Evolutionary conservation across 2,797 vertebrate genomes (phyloP).

Genomic region (Sebastes ruberrimus): DNA sequence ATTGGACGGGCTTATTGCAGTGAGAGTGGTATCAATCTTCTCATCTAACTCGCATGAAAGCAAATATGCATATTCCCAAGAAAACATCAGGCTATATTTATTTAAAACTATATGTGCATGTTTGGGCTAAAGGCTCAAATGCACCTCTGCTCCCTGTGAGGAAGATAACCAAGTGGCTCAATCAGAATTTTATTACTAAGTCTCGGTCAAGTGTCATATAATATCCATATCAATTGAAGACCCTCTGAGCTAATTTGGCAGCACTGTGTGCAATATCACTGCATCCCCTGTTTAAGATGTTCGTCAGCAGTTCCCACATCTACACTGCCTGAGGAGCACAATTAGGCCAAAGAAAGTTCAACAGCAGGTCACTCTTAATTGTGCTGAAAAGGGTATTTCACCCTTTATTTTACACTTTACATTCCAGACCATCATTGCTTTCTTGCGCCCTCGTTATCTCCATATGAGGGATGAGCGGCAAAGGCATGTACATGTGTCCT

Average conservation of each 20-base stretch:
- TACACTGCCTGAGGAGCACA: constrained; percentile 31
- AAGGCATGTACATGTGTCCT: constrained; percentile 22
- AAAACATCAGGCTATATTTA: not conserved
- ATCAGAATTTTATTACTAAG: constrained; percentile 1
- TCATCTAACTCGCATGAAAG: not conserved
- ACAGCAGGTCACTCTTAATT: constrained; percentile 50
- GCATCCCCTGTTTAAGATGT: constrained; percentile 15
- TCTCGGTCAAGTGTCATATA: not conserved
- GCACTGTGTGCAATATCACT: constrained; percentile 4
- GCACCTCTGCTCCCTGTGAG: not conserved
- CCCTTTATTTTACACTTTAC: constrained; percentile 41
- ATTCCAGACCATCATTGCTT: constrained; percentile 23
- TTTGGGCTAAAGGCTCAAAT: not conserved
- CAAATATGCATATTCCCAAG: not conserved
- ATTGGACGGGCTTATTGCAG: too few relatives aligned
- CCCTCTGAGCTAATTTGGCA: constrained; percentile 5
- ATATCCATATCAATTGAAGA: not conserved
- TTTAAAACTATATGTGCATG: not conserved
- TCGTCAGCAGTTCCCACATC: constrained; percentile 46
- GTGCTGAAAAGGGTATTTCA: constrained; percentile 20
- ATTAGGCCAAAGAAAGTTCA: constrained; percentile 38
- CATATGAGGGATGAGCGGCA: not conserved
- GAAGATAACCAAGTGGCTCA: not conserved
- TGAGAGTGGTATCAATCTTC: not conserved
- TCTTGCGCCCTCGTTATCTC: constrained; percentile 23